Base-by-base conservation (phyloP, 2,113 vertebrate genomes). In the Hymenochirus boettgeri region DNA sequence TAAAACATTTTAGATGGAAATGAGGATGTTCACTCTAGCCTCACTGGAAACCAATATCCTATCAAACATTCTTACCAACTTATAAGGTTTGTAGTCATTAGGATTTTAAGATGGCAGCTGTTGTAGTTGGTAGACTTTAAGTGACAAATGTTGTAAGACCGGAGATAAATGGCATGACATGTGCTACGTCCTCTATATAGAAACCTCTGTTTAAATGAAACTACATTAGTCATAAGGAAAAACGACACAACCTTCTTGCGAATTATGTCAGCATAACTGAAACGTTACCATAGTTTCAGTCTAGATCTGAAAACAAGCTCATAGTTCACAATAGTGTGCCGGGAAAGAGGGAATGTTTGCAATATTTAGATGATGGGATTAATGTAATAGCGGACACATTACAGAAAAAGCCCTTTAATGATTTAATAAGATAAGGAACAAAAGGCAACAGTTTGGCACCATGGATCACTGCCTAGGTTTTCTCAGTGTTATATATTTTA, bases 131-230 rank as follows among this genome's bases (percentile, higher is more conserved):
- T 74, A 83, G 82, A 72, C 56, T 69, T 69, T 57, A 42, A 69
- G 75, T 81, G 82, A 81, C 83, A 85, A 83, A 83, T 83, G 81
- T 77, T 83, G 71, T 77, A 76, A 78, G 80, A 78, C 77, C 80
- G 75, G 73, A 76, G 77, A 83, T 82, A 80, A 85, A 74, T 85
- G 79, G 76, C 78, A 62, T 21, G 79, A 81, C 83, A 83, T 76
- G 78, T 85, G 83, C 77, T 74, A 0, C 0, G 26, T 73, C 75
- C 60, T 64, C 75, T 80, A 79, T 70, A 74, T 72, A 73, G 67
- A 81, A 79, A 82, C 78, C 69, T 75, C 78, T 71, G 75, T 76
- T 70, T 62, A 80, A 76, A 71, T 76, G 73, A 42, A 83, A 79
- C n/a, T 10, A 53, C 18, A 42, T 33, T 60, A 53, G 55, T 51